Percentiles rank a stretch among this genome's conserved stretches.
Evolutionary conservation across 1,140 invertebrate species (phyloP).

Genomic region (Zaprionus vittiger): DNA sequence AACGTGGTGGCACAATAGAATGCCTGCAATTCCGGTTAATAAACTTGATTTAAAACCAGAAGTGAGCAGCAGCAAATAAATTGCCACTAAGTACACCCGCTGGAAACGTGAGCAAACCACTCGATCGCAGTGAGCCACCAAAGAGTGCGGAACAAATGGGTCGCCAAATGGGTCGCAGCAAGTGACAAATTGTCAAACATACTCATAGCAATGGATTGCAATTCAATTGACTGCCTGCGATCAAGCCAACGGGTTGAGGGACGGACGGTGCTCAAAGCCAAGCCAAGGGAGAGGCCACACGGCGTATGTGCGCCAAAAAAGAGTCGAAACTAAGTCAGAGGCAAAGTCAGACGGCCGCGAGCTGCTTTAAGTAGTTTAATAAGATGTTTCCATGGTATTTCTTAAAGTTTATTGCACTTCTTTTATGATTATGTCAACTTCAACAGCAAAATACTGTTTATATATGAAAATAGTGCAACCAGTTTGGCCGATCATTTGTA

Average conservation of each 20-base stretch:
- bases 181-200: conserved; percentile 80
- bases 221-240: conserved; percentile 64
- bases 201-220: conserved; percentile 59
- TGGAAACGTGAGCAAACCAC: conserved; percentile 5
- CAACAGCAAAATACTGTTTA: conserved; percentile 16
- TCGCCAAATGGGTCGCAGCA: conserved; percentile 35
- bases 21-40: conserved; percentile 75
- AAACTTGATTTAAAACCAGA: conserved; percentile 83
- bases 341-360: conserved; percentile 49
- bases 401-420: conserved; percentile 71
- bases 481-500: conserved; percentile 52
- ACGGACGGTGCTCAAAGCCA: conserved; percentile 55
- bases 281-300: conserved; percentile 66
- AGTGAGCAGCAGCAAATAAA: conserved; percentile 75
- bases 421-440: conserved; percentile 46
- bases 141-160: conserved; percentile 78
- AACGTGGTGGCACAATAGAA: conserved; percentile 51
- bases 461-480: conserved; percentile 58
- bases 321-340: conserved; percentile 32
- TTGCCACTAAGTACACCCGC: conserved; percentile 67
- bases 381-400: conserved; percentile 71
- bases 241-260: conserved; percentile 58
- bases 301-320: conserved; percentile 53
- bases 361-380: conserved; percentile 47
- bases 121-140: conserved; percentile 38